Evolutionary conservation across 1,140 invertebrate species (phyloP).

Genomic region (Artemia franciscana): DNA sequence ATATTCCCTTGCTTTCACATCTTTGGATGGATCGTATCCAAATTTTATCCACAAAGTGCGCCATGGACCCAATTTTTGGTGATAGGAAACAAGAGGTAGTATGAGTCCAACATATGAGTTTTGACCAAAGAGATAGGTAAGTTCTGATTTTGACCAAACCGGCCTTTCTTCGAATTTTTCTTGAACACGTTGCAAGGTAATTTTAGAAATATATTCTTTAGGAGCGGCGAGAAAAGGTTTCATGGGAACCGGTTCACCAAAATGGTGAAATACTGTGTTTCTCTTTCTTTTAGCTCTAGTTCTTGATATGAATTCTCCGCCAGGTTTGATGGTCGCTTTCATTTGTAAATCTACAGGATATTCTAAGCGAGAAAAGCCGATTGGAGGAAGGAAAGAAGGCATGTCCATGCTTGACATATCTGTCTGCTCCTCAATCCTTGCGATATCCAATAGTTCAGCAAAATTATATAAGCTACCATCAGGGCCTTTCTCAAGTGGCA

Average conservation of each 20-base stretch:
- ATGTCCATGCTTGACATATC: conserved; percentile 24
- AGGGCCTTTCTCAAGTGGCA: conserved; percentile 34
- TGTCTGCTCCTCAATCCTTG: conserved; percentile 13
- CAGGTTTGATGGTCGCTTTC: conserved; percentile 14
- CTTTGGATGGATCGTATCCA: conserved; percentile 63
- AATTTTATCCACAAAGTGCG: conserved; percentile 54
- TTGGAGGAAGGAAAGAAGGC: conserved; percentile 44
- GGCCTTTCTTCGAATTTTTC: conserved; percentile 36
- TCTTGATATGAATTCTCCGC: conserved; percentile 26
- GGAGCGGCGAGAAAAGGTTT: conserved; percentile 26
- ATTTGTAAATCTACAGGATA: conserved; percentile 23
- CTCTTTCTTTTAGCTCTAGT: conserved; percentile 27
- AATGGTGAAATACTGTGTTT: conserved; percentile 28
- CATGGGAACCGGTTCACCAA: conserved; percentile 26
- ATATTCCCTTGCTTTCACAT: conserved; percentile 48
- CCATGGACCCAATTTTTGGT: conserved; percentile 69
- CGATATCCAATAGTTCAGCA: conserved; percentile 29
- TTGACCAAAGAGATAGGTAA: conserved; percentile 34
- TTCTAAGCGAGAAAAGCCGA: conserved; percentile 51
- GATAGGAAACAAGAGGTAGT: conserved; percentile 55
- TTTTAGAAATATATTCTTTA: conserved; percentile 26
- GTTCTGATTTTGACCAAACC: conserved; percentile 54
- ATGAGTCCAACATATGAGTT: conserved; percentile 36
- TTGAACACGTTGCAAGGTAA: conserved; percentile 23
- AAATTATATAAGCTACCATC: conserved; percentile 34